phyloP scores from a whole-genome alignment of 1,140 invertebrate genomes.

The Zaprionus vittiger region DNA sequence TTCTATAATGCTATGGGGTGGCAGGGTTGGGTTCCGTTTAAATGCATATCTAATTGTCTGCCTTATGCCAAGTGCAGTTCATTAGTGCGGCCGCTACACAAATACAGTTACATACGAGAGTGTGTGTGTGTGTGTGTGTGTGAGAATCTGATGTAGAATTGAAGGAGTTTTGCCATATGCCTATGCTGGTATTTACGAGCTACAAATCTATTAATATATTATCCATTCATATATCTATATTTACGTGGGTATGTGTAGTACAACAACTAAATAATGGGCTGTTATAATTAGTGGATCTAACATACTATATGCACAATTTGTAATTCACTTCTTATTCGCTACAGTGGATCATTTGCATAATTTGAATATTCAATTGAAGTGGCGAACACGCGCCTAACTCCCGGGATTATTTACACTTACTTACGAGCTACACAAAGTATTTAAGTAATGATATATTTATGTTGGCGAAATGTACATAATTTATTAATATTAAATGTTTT shows the following conservation, averaged over 20 bases:
- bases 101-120: slow-evolving; percentile 13
- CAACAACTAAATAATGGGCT: slow-evolving; percentile 66
- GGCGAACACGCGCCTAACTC: slow-evolving; percentile 14
- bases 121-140: background rate
- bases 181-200: slow-evolving; percentile 53
- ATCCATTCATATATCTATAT: slow-evolving; percentile 21
- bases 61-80: slow-evolving; percentile 57
- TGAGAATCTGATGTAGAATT: slow-evolving; percentile 51
- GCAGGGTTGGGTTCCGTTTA: slow-evolving; percentile 20
- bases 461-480: slow-evolving; percentile 26
- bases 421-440: slow-evolving; percentile 14
- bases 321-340: slow-evolving; percentile 57
- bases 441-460: slow-evolving; percentile 16
- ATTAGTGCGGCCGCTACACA: slow-evolving; percentile 56
- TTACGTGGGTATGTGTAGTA: slow-evolving; percentile 40
- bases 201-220: slow-evolving; percentile 44
- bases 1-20: slow-evolving; percentile 14
- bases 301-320: slow-evolving; percentile 77
- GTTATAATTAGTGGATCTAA: slow-evolving; percentile 57
- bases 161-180: slow-evolving; percentile 67
- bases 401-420: slow-evolving; percentile 44
- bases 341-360: slow-evolving; percentile 29
- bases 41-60: slow-evolving; percentile 64
- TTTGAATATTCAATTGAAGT: slow-evolving; percentile 31
- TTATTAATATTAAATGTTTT: slow-evolving; percentile 16